Base-by-base conservation (phyloP, 2,888 invertebrate species). In the Lasioglossum villosulum region DNA sequence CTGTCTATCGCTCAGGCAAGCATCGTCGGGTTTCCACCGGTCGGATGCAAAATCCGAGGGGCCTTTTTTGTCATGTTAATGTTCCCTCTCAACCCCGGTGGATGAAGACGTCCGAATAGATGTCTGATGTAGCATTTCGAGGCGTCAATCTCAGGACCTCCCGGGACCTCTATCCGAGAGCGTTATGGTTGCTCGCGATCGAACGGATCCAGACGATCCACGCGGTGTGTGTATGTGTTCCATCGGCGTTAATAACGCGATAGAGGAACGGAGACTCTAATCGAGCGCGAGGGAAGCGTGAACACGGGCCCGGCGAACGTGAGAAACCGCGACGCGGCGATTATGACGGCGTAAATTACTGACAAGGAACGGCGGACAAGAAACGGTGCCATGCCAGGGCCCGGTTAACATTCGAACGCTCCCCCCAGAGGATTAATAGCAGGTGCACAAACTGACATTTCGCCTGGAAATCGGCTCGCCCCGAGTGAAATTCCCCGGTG, bases 301-400 rank as follows among this genome's bases (percentile, higher is more conserved):
- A 27, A 70, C 48, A 30, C 27, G 45, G 45, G 4, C 42, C 27
- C 39, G n/a, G 72, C 72, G 56, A 52, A 71, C 72, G 66, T 39
- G 76, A 74, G 78, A 88, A 82, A 83, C 71, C 63, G 68, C 75
- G 73, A 68, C 63, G 74, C 66, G 37, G 73, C 59, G 74, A 72
- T 83, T 68, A 75, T 78, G 90, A 91, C 88, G 68, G 83, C 82
- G 91, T 83, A 83, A 88, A 89, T 86, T 80, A 75, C 74, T 81
- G 68, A 80, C 66, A 83, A 70, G 45, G 77, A 45, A 48, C 71
- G 80, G 76, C 63, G 59, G 75, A 75, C 56, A 83, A 86, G 78
- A 85, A 82, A 81, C 81, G 68, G 37, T 37, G 76, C 71, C 59
- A 23, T 52, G 52, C 52, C 52, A 52, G 52, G 82, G 75, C 52